Base-by-base conservation (phyloP, 1,140 invertebrate genomes). In the Choristoneura fumiferana region DNA sequence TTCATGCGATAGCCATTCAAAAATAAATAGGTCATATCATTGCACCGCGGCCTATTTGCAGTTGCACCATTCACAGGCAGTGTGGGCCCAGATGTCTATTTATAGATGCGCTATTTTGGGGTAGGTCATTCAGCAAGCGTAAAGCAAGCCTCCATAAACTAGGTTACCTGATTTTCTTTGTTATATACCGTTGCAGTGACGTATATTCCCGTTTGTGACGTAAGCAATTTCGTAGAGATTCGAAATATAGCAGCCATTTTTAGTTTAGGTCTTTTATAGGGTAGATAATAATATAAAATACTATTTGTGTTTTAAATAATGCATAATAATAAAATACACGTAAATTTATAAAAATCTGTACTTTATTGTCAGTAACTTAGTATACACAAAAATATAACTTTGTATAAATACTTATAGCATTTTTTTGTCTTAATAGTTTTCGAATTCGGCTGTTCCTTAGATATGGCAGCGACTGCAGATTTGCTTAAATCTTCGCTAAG, bases 401-500 rank as follows among this genome's bases (percentile, higher is more conserved):
- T 33, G 18, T 49, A 10, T 49, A 29, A 43, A 66, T 63, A 63
- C 56, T 14, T 39, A 58, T 8, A 61, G 45, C 49, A 52, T 29
- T 34, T 2, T 54, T 34, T n/a, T 60, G 22, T 58, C 66, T 93
- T 92, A 95, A 12, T 95, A 89, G 82, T 95, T 95, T 29, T 94
- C 92, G 84, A 94, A 95, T 15, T 91, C 81, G 12, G 94, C 91
- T 91, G 82, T 45, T 92, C 91, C 87, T 97, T 98, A 1, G 93
- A 93, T 22, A 94, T 92, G 53, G 91, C 88, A 15, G 95, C 94
- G 69, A 94, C 93, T 1, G 93, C 92, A 17, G 96, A 93, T 78
- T 95, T 96, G 38, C 94, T 84, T 59, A 98, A 92, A 89, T 99
- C 98, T 90, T 98, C 96, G 79, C 96, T 97, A 87, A 98, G 97